A percentile compares a stretch with the other conserved stretches of the same genome.
Evolutionary conservation across 2,113 vertebrate genomes (phyloP).

Genomic region (Tragelaphus imberbis): DNA sequence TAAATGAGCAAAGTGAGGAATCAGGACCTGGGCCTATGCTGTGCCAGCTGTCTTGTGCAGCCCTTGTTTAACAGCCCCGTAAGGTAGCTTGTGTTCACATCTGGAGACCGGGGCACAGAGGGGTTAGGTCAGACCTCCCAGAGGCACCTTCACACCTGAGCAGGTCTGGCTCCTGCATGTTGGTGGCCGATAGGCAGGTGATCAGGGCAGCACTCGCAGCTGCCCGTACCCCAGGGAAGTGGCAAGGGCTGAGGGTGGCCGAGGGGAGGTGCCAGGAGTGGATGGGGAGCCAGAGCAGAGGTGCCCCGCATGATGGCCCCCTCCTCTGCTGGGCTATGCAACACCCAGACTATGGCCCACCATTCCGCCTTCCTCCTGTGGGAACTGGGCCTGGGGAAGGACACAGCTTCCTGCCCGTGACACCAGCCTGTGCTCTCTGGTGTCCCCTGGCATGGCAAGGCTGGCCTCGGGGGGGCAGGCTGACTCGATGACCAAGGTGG

Average conservation of each 20-base stretch:
- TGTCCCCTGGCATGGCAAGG: not conserved
- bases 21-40: rapidly evolving
- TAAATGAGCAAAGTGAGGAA: not conserved
- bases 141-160: not conserved
- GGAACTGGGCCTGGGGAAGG: rapidly evolving
- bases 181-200: not conserved
- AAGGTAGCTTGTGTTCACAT: not conserved
- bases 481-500: not conserved
- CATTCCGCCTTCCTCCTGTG: rapidly evolving
- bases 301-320: not conserved
- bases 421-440: rapidly evolving
- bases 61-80: too few relatives aligned
- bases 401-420: not conserved
- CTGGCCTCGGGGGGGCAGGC: not conserved
- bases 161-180: not conserved
- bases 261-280: not conserved
- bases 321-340: not conserved
- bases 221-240: not conserved
- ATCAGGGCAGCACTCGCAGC: not conserved
- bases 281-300: not conserved
- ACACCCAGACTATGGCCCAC: not conserved
- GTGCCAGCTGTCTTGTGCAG: not conserved
- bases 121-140: not conserved
- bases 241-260: not conserved
- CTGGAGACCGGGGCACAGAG: not conserved